Base-by-base conservation (phyloP, 92 coral and sea anemone species). In the Siderastrea siderea region DNA sequence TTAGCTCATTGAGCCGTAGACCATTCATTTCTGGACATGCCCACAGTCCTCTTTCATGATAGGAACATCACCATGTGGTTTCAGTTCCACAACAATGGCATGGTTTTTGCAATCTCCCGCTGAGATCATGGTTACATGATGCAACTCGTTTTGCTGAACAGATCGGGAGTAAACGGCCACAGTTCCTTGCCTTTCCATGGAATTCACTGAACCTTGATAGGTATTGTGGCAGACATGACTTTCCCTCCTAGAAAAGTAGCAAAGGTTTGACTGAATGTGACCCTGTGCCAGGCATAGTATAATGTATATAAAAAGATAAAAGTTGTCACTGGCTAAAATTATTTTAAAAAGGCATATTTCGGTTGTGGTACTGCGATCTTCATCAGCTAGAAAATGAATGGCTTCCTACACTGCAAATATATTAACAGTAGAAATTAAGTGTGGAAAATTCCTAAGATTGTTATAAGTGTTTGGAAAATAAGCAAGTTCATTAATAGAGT, bases 81-180 rank as follows among this genome's bases (percentile, higher is more conserved):
- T 80, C 38, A 47, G 68, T 80, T 60, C 84, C 46, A 80, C 74
- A 15, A 80, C 84, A 80, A 74, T 80, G 17, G 84, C 84, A 63
- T 80, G 84, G 59, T 54, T 80, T 71, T 80, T 80, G 53, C 84
- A 80, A 80, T 80, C 84, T 4, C 84, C 64, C 46, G 47, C 85
- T 61, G 85, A 80, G 5, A 65, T 80, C 85, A 80, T 80, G 44
- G 74, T 80, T 1, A 80, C 63, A 63, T 80, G 65, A 4, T 52
- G 15, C 76, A 80, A 19, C 59, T 80, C 47, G 71, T 80, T 80
- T 15, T 66, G 58, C 5, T 69, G 3, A n/a, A 63, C 15, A 1
- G 85, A 80, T 6, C 85, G 75, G 8, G 85, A 66, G 14, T 64
- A 80, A 44, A 66, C 7, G 12, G 17, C 70, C 0, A 66, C 47